These are phyloP conservation scores for Chymomyza procnemis DNA, from an alignment of 2,888 invertebrate genomes.

Conservation along the genomic window DNA sequence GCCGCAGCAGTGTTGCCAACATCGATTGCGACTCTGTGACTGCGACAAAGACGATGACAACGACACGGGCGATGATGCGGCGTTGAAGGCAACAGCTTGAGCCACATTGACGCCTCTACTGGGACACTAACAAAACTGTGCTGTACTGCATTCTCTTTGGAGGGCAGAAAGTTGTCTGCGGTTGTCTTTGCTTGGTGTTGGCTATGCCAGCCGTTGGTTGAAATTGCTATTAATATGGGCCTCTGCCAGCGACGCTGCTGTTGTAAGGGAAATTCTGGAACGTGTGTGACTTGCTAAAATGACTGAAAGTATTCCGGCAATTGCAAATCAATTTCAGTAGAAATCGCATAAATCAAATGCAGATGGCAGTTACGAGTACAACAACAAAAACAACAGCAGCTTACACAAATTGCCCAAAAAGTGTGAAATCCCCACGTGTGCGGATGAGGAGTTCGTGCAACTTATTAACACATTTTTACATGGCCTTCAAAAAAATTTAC, in stretches of 20 bases:
- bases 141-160: neutral
- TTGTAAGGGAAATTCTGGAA: neutral
- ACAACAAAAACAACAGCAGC: neutral
- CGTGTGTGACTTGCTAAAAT: conserved; percentile 30
- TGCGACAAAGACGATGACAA: neutral
- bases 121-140: conserved; percentile 42
- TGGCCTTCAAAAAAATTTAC: conserved; percentile 44
- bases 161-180: neutral
- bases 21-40: neutral
- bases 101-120: conserved; percentile 44
- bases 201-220: neutral
- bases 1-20: neutral
- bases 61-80: neutral
- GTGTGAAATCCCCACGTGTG: neutral
- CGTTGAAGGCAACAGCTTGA: conserved; percentile 24
- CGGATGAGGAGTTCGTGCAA: neutral
- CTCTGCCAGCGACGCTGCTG: conserved; percentile 32
- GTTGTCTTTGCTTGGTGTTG: neutral
- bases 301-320: conserved; percentile 34
- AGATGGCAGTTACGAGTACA: conserved; percentile 45
- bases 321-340: conserved; percentile 65
- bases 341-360: conserved; percentile 62
- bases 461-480: neutral
- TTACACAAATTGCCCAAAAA: neutral
- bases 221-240: neutral